Evolutionary conservation across 2,113 vertebrate genomes (phyloP).

Genomic region (Mesembrinibis cayennensis): DNA sequence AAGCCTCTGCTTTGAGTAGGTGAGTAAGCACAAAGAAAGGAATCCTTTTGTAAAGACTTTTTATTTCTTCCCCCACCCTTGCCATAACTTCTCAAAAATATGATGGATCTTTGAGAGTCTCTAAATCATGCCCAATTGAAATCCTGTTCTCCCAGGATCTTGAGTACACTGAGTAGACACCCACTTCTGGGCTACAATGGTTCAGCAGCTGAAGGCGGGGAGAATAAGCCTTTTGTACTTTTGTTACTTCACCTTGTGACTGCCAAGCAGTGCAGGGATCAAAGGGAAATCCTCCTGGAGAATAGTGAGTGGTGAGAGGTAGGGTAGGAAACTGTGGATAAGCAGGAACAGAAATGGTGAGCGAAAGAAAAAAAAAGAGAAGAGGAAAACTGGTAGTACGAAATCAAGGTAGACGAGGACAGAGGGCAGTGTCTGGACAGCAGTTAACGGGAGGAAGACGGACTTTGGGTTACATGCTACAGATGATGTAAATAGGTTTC

Average conservation of each 20-base stretch:
- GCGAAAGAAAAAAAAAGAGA: not conserved
- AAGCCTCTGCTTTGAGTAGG: not conserved
- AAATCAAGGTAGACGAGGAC: not conserved
- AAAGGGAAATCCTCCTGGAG: not conserved
- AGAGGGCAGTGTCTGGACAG: not conserved
- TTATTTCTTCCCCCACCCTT: accelerated
- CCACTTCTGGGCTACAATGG: not conserved
- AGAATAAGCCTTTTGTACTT: not conserved
- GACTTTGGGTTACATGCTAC: not conserved
- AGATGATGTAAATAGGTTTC: not conserved
- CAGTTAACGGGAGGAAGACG: not conserved
- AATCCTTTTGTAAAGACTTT: not conserved
- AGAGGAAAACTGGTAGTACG: not conserved
- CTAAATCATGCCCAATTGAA: not conserved
- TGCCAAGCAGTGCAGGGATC: not conserved
- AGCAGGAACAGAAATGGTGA: not conserved
- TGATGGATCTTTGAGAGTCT: not conserved
- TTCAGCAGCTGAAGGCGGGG: not conserved
- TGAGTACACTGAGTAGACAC: not conserved
- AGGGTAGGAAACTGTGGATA: not conserved
- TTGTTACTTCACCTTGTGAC: not conserved
- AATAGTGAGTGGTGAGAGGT: not conserved
- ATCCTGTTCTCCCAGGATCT: not conserved
- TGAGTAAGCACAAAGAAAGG: not conserved
- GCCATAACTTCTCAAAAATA: not conserved